Conservation (phyloP, 2,888 invertebrate species). For the Chloromyia formosa region DNA sequence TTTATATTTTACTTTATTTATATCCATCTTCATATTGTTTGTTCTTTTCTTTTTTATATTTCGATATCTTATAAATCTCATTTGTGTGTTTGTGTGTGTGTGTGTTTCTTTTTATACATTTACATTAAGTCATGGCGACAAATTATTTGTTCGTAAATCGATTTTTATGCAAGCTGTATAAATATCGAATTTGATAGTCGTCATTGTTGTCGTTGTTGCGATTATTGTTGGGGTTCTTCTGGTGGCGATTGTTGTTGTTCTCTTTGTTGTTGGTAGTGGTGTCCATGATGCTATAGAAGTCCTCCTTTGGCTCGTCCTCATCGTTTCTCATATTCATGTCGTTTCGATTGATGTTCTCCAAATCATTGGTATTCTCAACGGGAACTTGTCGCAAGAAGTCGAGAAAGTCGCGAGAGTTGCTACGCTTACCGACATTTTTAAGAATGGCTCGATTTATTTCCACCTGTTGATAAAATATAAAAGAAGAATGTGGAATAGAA, state of each 20-base stretch:
- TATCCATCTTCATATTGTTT: too few species aligned
- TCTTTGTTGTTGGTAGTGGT: too few species aligned
- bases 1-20: too few species aligned
- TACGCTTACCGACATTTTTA: constrained; percentile 80
- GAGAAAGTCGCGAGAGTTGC: constrained; percentile 48
- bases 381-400: constrained; percentile 46
- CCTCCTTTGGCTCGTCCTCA: constrained; percentile 43
- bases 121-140: constrained; percentile 7
- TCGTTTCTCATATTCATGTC: background rate
- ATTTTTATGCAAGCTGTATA: constrained; percentile 60
- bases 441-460: constrained; percentile 78
- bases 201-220: constrained; percentile 52
- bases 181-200: constrained; percentile 58
- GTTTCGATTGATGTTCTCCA: background rate
- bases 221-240: constrained; percentile 49
- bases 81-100: constrained; percentile 38
- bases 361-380: constrained; percentile 34
- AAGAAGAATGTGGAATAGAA: too few species aligned
- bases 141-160: constrained; percentile 53
- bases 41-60: too few species aligned
- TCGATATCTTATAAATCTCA: too few species aligned
- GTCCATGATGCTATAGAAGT: constrained; percentile 42
- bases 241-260: constrained; percentile 48
- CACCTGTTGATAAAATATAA: constrained; percentile 62
- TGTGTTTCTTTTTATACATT: constrained; percentile 29